Percentiles rank a stretch among this genome's conserved stretches.
phyloP scores from a whole-genome alignment of 2,113 vertebrate genomes.

The Benitochromis conjunctus region DNA sequence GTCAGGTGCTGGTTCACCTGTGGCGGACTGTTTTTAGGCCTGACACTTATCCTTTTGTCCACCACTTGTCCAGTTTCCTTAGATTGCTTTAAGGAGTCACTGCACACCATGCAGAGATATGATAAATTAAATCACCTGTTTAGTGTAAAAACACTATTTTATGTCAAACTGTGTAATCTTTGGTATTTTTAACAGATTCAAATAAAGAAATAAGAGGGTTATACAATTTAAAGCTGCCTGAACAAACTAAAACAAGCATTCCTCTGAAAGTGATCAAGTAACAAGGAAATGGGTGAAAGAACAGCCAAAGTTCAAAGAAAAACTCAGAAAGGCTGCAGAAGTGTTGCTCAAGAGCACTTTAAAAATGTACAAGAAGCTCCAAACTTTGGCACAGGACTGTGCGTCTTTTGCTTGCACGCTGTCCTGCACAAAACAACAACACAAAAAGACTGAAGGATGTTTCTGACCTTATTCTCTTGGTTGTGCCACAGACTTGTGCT shows the following conservation, averaged over 20 bases:
- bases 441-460: not conserved
- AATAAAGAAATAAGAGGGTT: not conserved
- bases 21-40: not conserved
- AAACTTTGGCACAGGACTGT: not conserved
- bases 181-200: not conserved
- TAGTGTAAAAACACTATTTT: not conserved
- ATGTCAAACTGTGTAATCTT: not conserved
- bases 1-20: not conserved
- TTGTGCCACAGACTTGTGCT: not conserved
- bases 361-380: not conserved
- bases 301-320: not conserved
- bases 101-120: not conserved
- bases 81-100: not conserved
- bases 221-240: not conserved
- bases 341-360: rapidly evolving
- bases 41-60: not conserved
- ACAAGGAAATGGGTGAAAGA: not conserved
- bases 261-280: not conserved
- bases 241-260: not conserved
- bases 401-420: not conserved
- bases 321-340: not conserved
- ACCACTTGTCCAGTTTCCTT: not conserved
- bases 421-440: not conserved
- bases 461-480: not conserved
- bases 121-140: not conserved